Evolutionary conservation across 2,888 invertebrate genomes (phyloP).

Genomic region (Trimorus sp.): DNA sequence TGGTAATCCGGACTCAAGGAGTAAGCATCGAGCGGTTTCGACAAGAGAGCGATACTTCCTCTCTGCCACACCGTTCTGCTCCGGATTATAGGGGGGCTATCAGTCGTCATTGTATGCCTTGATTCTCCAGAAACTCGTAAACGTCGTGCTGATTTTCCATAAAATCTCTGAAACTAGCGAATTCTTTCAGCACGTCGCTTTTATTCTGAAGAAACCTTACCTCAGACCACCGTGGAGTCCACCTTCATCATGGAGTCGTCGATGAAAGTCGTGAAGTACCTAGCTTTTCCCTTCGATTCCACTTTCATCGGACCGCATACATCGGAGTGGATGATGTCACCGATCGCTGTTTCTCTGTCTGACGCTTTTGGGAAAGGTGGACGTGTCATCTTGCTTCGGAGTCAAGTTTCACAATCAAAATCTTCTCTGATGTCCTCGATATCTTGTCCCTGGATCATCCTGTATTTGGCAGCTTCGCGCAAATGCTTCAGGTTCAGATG

Average conservation of each 20-base stretch:
- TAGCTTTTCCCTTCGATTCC: not conserved
- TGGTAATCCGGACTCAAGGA: not conserved
- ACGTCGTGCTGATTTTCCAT: not conserved
- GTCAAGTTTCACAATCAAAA: not conserved
- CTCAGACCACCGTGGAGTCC: not conserved
- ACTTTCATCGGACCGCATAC: not conserved
- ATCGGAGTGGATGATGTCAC: constrained; percentile 4
- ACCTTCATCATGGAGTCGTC: not conserved
- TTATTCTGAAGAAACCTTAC: not conserved
- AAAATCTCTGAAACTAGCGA: not conserved
- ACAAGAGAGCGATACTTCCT: not conserved
- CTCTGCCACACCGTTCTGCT: not conserved
- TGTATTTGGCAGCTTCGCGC: not conserved
- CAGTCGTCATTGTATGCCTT: not conserved
- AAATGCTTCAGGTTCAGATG: not conserved
- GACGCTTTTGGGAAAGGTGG: not conserved
- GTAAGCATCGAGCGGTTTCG: not conserved
- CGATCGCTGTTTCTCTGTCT: not conserved
- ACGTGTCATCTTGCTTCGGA: not conserved
- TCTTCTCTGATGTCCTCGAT: not conserved
- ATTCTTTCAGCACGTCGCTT: not conserved
- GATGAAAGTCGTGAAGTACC: not conserved
- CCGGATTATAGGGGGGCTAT: not conserved
- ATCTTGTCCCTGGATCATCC: not conserved
- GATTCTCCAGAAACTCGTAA: not conserved